phyloP scores from a whole-genome alignment of 2,113 vertebrate species.

The Anser cygnoides region DNA sequence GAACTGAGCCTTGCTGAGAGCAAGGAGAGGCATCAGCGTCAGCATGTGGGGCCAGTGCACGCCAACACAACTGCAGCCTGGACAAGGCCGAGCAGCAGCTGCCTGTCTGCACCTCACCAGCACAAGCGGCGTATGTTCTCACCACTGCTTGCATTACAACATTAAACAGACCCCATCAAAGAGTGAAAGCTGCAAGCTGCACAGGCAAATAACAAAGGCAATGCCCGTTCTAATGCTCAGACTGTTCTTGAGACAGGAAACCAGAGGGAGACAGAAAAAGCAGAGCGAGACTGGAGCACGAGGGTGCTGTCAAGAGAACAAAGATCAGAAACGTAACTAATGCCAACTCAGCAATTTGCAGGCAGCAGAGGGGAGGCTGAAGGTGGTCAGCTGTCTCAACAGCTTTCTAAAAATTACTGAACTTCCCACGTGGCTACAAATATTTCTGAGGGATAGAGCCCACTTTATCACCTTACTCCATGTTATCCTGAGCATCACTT shows the following conservation, averaged over 20 bases:
- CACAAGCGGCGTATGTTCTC: not conserved
- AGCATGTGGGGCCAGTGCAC: rapidly evolving
- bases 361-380: not conserved
- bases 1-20: not conserved
- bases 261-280: not conserved
- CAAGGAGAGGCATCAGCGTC: not conserved
- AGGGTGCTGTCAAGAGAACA: not conserved
- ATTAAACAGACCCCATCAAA: not conserved
- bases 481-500: not conserved
- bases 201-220: not conserved
- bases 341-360: not conserved
- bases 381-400: not conserved
- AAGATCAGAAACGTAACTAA: not conserved
- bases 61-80: not conserved
- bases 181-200: not conserved
- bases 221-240: not conserved
- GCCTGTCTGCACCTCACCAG: not conserved
- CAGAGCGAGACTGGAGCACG: not conserved
- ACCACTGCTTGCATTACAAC: not conserved
- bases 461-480: not conserved
- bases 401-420: not conserved
- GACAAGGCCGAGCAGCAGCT: not conserved
- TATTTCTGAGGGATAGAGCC: not conserved
- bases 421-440: not conserved
- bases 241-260: not conserved